Base-by-base conservation (phyloP, 1,140 invertebrate genomes). In the Armadillidium nasatum region DNA sequence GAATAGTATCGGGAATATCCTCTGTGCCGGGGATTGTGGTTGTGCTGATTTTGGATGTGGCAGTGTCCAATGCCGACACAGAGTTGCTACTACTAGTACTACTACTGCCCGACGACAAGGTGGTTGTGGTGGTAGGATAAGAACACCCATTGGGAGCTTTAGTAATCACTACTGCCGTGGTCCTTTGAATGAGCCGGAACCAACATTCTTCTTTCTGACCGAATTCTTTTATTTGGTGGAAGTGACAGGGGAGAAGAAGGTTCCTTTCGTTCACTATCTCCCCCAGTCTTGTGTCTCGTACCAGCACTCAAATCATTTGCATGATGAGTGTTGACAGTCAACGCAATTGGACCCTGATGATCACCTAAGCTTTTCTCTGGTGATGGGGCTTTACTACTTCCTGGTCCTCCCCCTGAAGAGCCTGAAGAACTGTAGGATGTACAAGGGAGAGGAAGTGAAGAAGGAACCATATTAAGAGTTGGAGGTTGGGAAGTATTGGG, bases 1-100 rank as follows among this genome's bases (percentile, higher is more conserved):
- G 50, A 60, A 60, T 19, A 60, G 50, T 60, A 19, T 60, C 50
- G 11, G 50, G 50, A 19, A 19, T 19, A 15, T 60, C 50, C 50
- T 60, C 50, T 60, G 50, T 60, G 50, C 50, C 50, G 50, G 50
- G 19, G 50, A 60, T 60, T 60, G 50, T 60, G 50, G 50, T 60
- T 60, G 50, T 60, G 50, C 50, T 60, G 50, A 60, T 13, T 60
- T 60, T 60, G 7, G 50, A 7, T 60, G 50, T 60, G 50, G 50
- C 50, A 60, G 50, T 60, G 50, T 60, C 50, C 4, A 19, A 4
- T 19, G 19, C 50, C 50, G 50, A 60, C 50, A 60, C 50, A 60
- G 50, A 60, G 50, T 60, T 60, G 19, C 50, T 60, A 60, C 50
- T 60, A 33, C 33, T 33, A 33, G 33, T 33, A 33, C 33, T 33